These are phyloP conservation scores for Epirrhoe tristata DNA, from an alignment of 2,888 invertebrate species.

Conservation along the genomic window DNA sequence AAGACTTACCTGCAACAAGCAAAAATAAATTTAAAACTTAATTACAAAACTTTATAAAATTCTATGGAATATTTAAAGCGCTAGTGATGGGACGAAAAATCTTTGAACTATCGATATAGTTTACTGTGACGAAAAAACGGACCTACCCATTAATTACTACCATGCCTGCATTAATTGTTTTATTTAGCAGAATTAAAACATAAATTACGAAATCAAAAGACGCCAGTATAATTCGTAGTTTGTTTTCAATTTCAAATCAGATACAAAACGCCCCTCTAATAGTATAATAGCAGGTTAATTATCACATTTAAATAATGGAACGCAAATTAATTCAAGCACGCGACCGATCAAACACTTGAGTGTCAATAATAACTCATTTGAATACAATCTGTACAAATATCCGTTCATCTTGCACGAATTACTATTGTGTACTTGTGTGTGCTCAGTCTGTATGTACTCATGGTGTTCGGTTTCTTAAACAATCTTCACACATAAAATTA, in stretches of 20 bases:
- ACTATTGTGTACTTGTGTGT: slow-evolving; percentile 1
- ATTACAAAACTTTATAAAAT: slow-evolving; percentile 20
- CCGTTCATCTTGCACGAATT: slow-evolving; percentile 25
- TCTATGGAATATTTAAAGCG: slow-evolving; percentile 7
- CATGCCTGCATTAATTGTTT: slow-evolving; percentile 4
- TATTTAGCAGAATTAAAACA: slow-evolving; percentile 17
- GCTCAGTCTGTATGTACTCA: background rate
- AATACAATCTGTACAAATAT: slow-evolving; percentile 62
- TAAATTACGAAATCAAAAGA: slow-evolving; percentile 2
- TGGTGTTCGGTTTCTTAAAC: slow-evolving; percentile 41
- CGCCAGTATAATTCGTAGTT: slow-evolving; percentile 9
- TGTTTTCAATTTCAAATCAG: slow-evolving; percentile 45
- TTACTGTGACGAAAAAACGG: background rate
- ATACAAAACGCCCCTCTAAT: slow-evolving; percentile 61
- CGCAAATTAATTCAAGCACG: slow-evolving; percentile 74
- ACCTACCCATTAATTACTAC: background rate
- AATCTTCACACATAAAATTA: slow-evolving; percentile 45
- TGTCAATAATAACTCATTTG: slow-evolving; percentile 71
- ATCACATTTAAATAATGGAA: slow-evolving; percentile 74
- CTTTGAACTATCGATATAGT: slow-evolving; percentile 14
- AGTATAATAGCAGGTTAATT: slow-evolving; percentile 68
- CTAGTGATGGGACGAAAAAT: slow-evolving; percentile 25
- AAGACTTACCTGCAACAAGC: slow-evolving; percentile 52
- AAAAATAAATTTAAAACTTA: slow-evolving; percentile 32
- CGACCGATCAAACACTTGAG: slow-evolving; percentile 66